Conservation (phyloP, 2,797 vertebrate species). For the Lacerta viridis region DNA sequence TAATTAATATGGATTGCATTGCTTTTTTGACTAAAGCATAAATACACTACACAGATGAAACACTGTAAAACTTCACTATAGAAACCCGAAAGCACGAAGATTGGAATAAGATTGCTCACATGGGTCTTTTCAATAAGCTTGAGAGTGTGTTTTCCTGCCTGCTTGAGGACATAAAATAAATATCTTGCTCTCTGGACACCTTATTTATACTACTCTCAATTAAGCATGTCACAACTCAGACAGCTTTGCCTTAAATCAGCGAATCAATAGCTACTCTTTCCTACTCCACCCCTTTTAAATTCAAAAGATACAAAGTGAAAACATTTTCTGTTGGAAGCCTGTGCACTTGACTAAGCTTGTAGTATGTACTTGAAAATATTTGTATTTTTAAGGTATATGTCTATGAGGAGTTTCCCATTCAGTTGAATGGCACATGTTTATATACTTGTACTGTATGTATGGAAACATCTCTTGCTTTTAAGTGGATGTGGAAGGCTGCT, state of each 20-base stretch:
- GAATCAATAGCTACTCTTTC: conserved; percentile 9
- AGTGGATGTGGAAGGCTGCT: not conserved
- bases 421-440: too few relatives aligned
- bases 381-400: too few relatives aligned
- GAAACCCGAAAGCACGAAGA: conserved; percentile 46
- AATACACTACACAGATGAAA: conserved; percentile 24
- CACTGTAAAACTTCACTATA: conserved; percentile 33
- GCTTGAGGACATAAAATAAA: conserved; percentile 57
- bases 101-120: conserved; percentile 46
- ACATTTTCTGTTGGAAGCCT: conserved; percentile 14
- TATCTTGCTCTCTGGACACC: conserved; percentile 45
- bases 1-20: not conserved
- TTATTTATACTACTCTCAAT: conserved; percentile 55
- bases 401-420: too few relatives aligned
- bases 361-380: conserved; percentile 20
- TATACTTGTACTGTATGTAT: not conserved
- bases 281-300: not conserved
- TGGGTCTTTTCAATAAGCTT: conserved; percentile 67
- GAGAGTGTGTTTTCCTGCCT: conserved; percentile 46
- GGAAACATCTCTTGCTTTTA: not conserved
- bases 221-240: conserved; percentile 35
- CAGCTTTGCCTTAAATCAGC: conserved; percentile 52
- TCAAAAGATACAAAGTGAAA: conserved; percentile 22
- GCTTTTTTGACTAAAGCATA: conserved; percentile 43
- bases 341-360: conserved; percentile 34